Conservation (phyloP, 2,797 vertebrate genomes). For the Peromyscus melanophrys region DNA sequence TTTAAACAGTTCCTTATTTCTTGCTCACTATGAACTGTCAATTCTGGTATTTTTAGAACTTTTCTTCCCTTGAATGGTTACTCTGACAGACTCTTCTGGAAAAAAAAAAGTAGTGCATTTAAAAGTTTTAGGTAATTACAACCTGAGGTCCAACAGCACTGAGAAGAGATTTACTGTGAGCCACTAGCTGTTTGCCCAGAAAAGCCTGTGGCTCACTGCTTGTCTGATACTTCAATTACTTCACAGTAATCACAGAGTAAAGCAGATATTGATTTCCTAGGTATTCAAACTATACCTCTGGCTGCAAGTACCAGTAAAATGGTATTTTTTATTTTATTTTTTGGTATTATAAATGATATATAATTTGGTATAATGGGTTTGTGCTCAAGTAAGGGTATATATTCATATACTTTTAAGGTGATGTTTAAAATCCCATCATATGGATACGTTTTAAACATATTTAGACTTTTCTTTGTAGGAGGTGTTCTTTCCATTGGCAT, state of each 20-base stretch:
- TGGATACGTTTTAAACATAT: slow-evolving; percentile 67
- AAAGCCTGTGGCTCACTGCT: slow-evolving; percentile 85
- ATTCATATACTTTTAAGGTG: slow-evolving; percentile 78
- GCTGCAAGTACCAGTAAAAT: slow-evolving; percentile 82
- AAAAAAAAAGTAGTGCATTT: slow-evolving; percentile 75
- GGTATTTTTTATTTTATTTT: slow-evolving; percentile 68
- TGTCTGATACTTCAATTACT: slow-evolving; percentile 90
- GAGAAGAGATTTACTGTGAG: slow-evolving; percentile 78
- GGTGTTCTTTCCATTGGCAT: slow-evolving; percentile 38
- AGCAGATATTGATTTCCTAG: slow-evolving; percentile 89
- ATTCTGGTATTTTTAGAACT: slow-evolving; percentile 75
- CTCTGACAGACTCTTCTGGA: slow-evolving; percentile 59
- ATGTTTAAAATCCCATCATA: slow-evolving; percentile 60
- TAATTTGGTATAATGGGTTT: slow-evolving; percentile 83
- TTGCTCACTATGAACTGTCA: slow-evolving; percentile 66
- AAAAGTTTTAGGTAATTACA: slow-evolving; percentile 83
- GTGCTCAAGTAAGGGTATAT: slow-evolving; percentile 71
- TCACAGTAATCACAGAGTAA: slow-evolving; percentile 87
- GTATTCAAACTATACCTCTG: slow-evolving; percentile 88
- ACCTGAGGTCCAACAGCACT: slow-evolving; percentile 69
- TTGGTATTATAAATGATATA: slow-evolving; percentile 85
- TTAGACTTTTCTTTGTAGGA: slow-evolving; percentile 64
- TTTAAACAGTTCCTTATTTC: slow-evolving; percentile 74
- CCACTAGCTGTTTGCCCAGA: slow-evolving; percentile 83
- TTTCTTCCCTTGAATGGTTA: slow-evolving; percentile 66